A percentile compares a stretch with the other conserved stretches of the same genome.
Conservation (phyloP, 2,113 vertebrate species). For the Sebastes fasciatus region DNA sequence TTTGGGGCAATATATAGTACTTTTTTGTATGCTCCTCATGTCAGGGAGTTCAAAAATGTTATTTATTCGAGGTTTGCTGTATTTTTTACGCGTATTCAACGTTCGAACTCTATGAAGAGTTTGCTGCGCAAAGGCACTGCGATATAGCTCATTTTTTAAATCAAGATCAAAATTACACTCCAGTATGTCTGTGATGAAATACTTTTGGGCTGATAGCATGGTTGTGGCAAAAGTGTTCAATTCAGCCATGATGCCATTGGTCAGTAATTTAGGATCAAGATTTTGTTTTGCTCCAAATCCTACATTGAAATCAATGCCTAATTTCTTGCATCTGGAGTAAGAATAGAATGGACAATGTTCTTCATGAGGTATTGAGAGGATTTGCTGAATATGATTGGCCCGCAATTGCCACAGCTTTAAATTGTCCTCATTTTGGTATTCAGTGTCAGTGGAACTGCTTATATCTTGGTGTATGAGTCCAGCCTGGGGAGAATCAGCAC, state of each 20-base stretch:
- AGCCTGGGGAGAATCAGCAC: background rate
- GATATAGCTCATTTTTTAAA: conserved; percentile 26
- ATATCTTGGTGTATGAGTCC: background rate
- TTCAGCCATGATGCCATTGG: conserved; percentile 55
- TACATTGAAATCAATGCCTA: conserved; percentile 52
- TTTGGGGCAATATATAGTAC: conserved; percentile 15
- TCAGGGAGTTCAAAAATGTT: conserved; percentile 35
- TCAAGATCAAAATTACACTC: conserved; percentile 43
- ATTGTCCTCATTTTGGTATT: background rate
- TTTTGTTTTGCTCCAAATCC: conserved; percentile 40
- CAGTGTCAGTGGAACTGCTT: background rate
- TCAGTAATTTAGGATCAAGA: conserved; percentile 38
- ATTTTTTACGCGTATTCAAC: accelerated
- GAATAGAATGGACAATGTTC: conserved; percentile 47
- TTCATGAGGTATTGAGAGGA: conserved; percentile 41
- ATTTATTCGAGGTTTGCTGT: background rate
- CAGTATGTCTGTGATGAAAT: conserved; percentile 46
- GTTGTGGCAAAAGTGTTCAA: conserved; percentile 34
- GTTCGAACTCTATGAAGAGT: accelerated
- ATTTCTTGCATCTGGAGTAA: conserved; percentile 49
- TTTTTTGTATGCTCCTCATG: background rate
- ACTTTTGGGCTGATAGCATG: conserved; percentile 6
- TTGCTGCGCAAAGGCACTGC: background rate
- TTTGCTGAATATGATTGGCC: conserved; percentile 8
- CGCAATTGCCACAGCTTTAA: conserved; percentile 36